Base-by-base conservation (phyloP, 1,140 invertebrate species). In the Acromyrmex echinatior region DNA sequence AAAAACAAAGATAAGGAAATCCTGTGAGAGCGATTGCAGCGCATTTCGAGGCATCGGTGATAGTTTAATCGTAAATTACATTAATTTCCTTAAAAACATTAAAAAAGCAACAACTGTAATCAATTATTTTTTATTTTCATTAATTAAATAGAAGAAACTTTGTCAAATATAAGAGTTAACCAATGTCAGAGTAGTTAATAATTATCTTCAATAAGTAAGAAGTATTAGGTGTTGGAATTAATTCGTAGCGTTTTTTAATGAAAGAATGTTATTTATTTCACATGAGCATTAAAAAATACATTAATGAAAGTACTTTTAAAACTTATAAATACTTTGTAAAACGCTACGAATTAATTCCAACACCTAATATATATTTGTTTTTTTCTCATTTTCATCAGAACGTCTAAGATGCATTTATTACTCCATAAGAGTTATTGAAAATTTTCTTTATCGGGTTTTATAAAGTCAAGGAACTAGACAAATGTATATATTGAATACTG, bases 1-100 rank as follows among this genome's bases (percentile, higher is more conserved):
- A 92, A 74, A 91, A 86, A 89, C 65, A 88, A 89, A 89, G 87
- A 82, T 91, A 89, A 91, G 65, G 85, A 81, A 65, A 51, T 80
- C 25, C 31, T 56, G 73, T 49, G 82, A 80, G 56, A 71, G 73
- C 56, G 68, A 25, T 76, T 4, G 58, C 78, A 84, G 53, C 65
- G 62, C 71, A 58, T 70, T 68, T 76, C 89, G 78, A 87, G 78
- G 77, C 84, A 91, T 80, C 84, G 78, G 53, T 82, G 60, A 53
- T n/a, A 35, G 14, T 78, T 74, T 16, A n/a, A 62, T 62, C 12
- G 12, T 80, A 31, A 10, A 25, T 79, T n/a, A 66, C 1, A 14
- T 45, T 10, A 2, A 45, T 28, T 45, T 56, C 1, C 9, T 35
- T 16, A 2, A n/a, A 14, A 39, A 51, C 5, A 49, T 80, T 49